Base-by-base conservation (phyloP, 2,888 invertebrate genomes). In the Lysandra coridon region DNA sequence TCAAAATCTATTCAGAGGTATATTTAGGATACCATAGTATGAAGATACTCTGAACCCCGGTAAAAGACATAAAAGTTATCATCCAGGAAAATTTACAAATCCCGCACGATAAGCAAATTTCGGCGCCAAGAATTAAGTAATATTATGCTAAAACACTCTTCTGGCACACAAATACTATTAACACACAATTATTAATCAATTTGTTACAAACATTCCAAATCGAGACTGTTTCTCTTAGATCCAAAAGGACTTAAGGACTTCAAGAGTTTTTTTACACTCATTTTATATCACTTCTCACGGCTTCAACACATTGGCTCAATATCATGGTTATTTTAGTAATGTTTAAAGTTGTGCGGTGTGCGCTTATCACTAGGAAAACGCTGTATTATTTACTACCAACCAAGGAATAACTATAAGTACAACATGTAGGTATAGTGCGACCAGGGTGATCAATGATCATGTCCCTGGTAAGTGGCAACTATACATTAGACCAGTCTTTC, bases 301-400 rank as follows among this genome's bases (percentile, higher is more conserved):
- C 30, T 64, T 64, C 4, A 5, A 69, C 33, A 69, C 33, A 37
- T 37, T 69, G 14, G 1, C 14, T 69, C 14, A 69, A 33, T 33
- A 33, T 12, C 69, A 69, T 69, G 33, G 69, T 37, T 69, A 69
- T 33, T 69, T 69, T 33, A 69, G 69, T 37, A 69, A 69, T 69
- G 69, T 69, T 64, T 17, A 69, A 69, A 69, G 33, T 69, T 33
- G 12, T 33, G 33, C 33, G 33, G 14, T 4, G 33, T 37, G 14
- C 69, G 30, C 69, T 69, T 69, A 69, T 69, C 69, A 69, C 33
- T 69, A 69, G 69, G 69, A 69, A 69, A 69, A 69, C 33, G 69
- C 10, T 30, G 33, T 69, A 69, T 69, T 69, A 69, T 69, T 33
- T 37, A 37, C 33, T 33, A 69, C 33, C 69, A 17, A 69, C 33